These are phyloP conservation scores for Philaethria dido DNA, from an alignment of 2,888 invertebrate genomes.

Conservation along the genomic window DNA sequence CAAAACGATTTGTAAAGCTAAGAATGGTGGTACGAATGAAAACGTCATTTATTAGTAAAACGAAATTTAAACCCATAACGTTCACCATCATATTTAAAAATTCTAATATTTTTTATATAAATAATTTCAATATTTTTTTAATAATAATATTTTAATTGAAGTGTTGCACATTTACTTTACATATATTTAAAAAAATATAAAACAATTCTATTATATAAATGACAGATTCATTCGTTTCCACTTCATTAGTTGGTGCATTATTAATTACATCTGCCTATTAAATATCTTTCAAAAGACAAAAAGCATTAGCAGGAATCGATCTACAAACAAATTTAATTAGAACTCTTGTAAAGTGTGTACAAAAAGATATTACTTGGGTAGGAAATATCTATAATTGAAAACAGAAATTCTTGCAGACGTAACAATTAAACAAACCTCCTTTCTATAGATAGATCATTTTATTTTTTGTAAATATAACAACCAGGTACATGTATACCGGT, in stretches of 20 bases:
- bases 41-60: neutral
- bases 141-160: too few relatives aligned
- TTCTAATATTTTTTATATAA: too few relatives aligned
- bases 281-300: neutral
- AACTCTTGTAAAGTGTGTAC: neutral
- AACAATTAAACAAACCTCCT: neutral
- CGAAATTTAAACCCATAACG: neutral
- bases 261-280: neutral
- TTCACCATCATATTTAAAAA: too few relatives aligned
- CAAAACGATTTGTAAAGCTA: conserved; percentile 3
- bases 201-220: neutral
- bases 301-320: neutral
- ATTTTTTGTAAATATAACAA: too few relatives aligned
- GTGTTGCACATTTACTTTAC: too few relatives aligned
- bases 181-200: too few relatives aligned
- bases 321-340: neutral
- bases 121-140: too few relatives aligned
- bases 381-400: neutral
- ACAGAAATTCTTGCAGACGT: neutral
- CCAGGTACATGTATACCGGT: too few relatives aligned
- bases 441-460: too few relatives aligned
- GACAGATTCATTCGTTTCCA: conserved; percentile 5
- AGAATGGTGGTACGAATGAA: conserved; percentile 1
- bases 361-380: neutral
- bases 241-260: conserved; percentile 1